A percentile compares a stretch with the other conserved stretches of the same genome.
These are phyloP conservation scores for Ophthalmolycus amberensis DNA, from an alignment of 2,113 vertebrate genomes.

Conservation along the genomic window DNA sequence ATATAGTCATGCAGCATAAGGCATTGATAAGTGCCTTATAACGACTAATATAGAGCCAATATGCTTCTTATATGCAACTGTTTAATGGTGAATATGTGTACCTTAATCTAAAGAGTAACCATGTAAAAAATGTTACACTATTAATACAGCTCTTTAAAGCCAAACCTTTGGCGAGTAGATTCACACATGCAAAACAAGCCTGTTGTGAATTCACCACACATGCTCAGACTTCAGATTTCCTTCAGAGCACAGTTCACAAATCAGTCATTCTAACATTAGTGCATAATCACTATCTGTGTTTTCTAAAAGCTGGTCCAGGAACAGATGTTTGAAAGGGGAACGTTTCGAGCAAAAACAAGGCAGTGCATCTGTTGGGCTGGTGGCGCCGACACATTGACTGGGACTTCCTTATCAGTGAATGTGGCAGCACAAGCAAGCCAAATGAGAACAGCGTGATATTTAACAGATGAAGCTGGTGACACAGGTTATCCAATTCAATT, in stretches of 20 bases:
- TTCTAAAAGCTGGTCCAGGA: neutral
- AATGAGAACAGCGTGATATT: conserved; percentile 61
- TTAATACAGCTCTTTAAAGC: neutral
- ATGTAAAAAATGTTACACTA: no score
- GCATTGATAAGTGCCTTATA: no score
- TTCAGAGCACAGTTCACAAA: neutral
- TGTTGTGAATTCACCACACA: neutral
- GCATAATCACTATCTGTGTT: neutral
- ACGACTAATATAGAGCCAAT: no score
- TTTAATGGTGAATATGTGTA: no score
- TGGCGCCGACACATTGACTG: conserved; percentile 23
- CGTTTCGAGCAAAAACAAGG: neutral
- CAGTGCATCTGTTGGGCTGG: neutral
- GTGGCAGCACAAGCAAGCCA: conserved; percentile 44
- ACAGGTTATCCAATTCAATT: conserved; percentile 74
- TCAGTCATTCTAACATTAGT: neutral
- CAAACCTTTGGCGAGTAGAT: neutral
- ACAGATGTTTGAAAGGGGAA: neutral
- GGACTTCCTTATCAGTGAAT: conserved; percentile 47
- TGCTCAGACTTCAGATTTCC: neutral
- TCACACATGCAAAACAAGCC: neutral
- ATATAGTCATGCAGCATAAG: no score
- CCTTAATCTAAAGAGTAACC: no score
- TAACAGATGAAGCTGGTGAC: conserved; percentile 58
- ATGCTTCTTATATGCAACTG: no score